Evolutionary conservation across 30 jellyfish, hydroid and myxozoan species (phyloP), one percentile per base, ranked within the genome.

Genomic region (Aurelia sp.): DNA sequence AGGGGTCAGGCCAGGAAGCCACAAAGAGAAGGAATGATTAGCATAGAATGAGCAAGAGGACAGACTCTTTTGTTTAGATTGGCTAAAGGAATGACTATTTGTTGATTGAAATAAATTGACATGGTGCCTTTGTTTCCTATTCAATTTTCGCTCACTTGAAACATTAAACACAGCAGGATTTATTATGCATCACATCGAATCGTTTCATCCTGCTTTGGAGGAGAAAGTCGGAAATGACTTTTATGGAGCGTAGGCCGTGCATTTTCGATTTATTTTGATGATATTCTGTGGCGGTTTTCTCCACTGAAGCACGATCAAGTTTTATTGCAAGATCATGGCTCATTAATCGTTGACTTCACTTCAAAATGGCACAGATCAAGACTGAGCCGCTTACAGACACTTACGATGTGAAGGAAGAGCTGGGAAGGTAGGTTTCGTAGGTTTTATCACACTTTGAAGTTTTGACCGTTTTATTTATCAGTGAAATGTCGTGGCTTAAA

Each of bases 371-470:
- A 20, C 91, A 77, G 82, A 88, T 88, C 65, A 89, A 86, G 80
- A 90, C 90, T 12, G 97, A 89, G 63, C 90, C 97, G 79, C 76
- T 82, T 67, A 94, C 95, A 13, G 91, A 84, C 21, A 74, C 85
- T 52, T 95, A 95, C 87, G 99, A 89, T 20, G 97, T 95, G 58
- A 74, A 65, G 67, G 95, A 89, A 53, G 99, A 95, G 79, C 71
- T 95, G 20, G 99, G 99, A 77, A 95, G 99, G 99, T 95, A 81
- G 67, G 87, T 57, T 78, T 78, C n/a, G 17, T 6, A 16, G 55
- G 8, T 18, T 59, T 44, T 44, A 44, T 44, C 55, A 44, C 9
- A 44, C 15, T 44, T 44, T 44, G 15, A 44, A 5, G 2, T 44
- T 44, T 44, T 8, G 9, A 2, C 55, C 15, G 55, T 44, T 44